These are phyloP conservation scores for Geococcyx californianus DNA, from an alignment of 2,113 vertebrate species.

Conservation along the genomic window DNA sequence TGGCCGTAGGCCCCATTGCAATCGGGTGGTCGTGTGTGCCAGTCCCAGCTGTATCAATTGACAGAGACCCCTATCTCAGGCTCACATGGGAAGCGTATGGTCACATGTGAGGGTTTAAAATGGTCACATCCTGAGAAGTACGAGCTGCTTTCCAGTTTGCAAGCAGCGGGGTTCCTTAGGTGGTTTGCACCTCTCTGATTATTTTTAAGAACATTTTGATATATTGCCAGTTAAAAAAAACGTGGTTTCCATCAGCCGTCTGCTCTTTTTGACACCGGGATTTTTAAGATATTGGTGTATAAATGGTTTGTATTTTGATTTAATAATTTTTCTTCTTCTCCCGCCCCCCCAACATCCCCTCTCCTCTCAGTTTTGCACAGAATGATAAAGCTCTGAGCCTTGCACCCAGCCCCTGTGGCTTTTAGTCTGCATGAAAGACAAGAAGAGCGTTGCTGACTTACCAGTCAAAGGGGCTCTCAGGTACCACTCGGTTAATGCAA, in stretches of 20 bases:
- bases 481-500: fast-evolving
- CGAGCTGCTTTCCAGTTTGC: background rate
- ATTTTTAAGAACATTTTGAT: conserved; percentile 37
- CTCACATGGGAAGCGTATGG: background rate
- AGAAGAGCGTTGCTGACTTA: background rate
- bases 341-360: fast-evolving
- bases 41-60: background rate
- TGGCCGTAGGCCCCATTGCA: background rate
- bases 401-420: background rate
- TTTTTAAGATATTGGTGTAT: background rate
- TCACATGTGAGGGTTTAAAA: background rate
- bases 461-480: fast-evolving
- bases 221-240: background rate
- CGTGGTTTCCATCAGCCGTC: background rate
- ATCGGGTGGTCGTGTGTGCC: fast-evolving
- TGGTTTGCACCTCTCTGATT: conserved; percentile 15
- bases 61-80: fast-evolving
- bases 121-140: background rate
- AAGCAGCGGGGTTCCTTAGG: background rate
- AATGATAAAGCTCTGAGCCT: background rate
- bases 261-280: background rate
- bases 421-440: background rate
- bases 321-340: background rate
- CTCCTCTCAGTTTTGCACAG: background rate
- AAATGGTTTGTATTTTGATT: background rate